These are phyloP conservation scores for Rotaria sp. DNA, from an alignment of 2,888 invertebrate species.

Conservation along the genomic window DNA sequence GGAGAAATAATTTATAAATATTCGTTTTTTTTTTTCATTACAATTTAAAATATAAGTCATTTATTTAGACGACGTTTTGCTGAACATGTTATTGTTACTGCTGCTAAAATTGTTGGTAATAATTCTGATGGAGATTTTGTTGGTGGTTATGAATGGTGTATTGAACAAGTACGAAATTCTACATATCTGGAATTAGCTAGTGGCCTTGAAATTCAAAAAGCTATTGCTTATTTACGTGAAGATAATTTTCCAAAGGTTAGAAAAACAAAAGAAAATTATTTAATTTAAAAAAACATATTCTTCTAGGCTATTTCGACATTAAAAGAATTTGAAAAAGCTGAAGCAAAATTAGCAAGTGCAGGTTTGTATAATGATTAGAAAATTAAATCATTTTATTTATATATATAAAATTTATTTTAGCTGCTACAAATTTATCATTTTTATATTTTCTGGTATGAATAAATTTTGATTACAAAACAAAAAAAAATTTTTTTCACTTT, in stretches of 20 bases:
- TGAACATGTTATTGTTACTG: constrained; percentile 73
- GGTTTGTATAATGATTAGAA: neutral
- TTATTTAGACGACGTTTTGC: constrained; percentile 66
- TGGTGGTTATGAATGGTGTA: constrained; percentile 67
- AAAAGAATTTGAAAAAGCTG: constrained; percentile 76
- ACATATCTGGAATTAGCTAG: constrained; percentile 72
- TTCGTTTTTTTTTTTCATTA: no score
- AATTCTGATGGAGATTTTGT: constrained; percentile 65
- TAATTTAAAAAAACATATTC: no score
- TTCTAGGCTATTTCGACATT: constrained; percentile 69
- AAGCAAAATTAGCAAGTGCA: constrained; percentile 71
- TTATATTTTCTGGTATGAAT: constrained; percentile 68
- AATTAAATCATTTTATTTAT: no score
- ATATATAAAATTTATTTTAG: constrained; percentile 48
- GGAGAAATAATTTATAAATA: no score
- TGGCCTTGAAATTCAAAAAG: constrained; percentile 82
- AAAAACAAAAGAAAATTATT: neutral
- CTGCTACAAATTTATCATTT: constrained; percentile 76
- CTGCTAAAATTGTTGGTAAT: constrained; percentile 79
- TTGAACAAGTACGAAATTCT: constrained; percentile 84
- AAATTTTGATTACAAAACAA: neutral
- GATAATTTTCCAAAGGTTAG: constrained; percentile 63
- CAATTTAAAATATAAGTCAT: no score
- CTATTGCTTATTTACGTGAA: constrained; percentile 73
- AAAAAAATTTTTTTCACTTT: neutral